Evolutionary conservation across 1,140 invertebrate species (phyloP).

Genomic region (Euglossa dilemma): DNA sequence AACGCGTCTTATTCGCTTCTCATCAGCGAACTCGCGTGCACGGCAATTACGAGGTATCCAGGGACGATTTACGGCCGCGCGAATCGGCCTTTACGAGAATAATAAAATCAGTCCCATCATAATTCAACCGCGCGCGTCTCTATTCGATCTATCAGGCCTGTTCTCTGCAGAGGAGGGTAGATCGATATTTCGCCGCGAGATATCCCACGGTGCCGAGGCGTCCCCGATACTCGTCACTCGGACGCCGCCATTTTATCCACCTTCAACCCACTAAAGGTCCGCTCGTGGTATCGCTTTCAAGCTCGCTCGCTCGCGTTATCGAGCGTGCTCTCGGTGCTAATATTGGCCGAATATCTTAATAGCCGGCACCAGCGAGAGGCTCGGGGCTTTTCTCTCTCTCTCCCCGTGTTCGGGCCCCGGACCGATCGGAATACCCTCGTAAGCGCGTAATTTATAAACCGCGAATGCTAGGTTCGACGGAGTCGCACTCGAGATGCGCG

Average conservation of each 20-base stretch:
- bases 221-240: conserved; percentile 36
- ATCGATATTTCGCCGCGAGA: conserved; percentile 30
- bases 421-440: conserved; percentile 44
- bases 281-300: conserved; percentile 31
- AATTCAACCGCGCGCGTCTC: conserved; percentile 43
- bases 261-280: conserved; percentile 65
- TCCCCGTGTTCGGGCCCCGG: neutral
- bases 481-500: conserved; percentile 5
- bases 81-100: conserved; percentile 47
- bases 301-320: conserved; percentile 45
- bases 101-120: conserved; percentile 49
- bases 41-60: conserved; percentile 34
- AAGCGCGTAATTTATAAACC: conserved; percentile 66
- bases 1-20: conserved; percentile 29
- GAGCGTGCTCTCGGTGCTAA: conserved; percentile 55
- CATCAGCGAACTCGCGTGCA: conserved; percentile 19
- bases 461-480: conserved; percentile 48
- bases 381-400: too few species aligned
- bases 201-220: conserved; percentile 26
- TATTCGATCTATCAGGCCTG: conserved; percentile 40
- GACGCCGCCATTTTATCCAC: conserved; percentile 60
- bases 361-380: conserved; percentile 43
- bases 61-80: conserved; percentile 28
- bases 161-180: neutral
- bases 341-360: conserved; percentile 76